phyloP scores from a whole-genome alignment of 2,888 invertebrate genomes.

The Notodonta dromedarius region DNA sequence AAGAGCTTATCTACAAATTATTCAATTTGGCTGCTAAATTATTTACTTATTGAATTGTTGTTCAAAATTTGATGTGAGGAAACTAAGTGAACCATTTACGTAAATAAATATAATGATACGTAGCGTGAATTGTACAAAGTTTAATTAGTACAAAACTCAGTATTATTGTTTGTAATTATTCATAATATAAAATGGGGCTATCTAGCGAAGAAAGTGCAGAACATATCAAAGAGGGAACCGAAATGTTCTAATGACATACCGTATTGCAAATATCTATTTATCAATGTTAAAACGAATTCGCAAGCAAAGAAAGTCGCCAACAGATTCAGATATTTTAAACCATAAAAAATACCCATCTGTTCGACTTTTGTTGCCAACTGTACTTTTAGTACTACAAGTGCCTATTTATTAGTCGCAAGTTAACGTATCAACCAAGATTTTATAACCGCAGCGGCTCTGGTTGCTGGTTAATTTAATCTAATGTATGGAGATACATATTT shows the following conservation, averaged over 20 bases:
- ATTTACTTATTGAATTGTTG: too few species aligned
- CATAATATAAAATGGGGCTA: slow-evolving; percentile 9
- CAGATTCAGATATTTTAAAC: background rate
- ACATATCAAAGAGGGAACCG: slow-evolving; percentile 41
- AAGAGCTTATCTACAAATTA: too few species aligned
- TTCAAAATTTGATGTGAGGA: too few species aligned
- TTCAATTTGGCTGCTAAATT: too few species aligned
- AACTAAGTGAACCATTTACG: background rate
- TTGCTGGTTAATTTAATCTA: too few species aligned
- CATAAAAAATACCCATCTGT: too few species aligned
- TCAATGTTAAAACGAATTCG: slow-evolving; percentile 9
- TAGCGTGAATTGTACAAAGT: slow-evolving; percentile 25
- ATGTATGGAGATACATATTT: too few species aligned
- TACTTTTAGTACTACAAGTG: too few species aligned
- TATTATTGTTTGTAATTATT: slow-evolving; percentile 20
- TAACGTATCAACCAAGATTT: too few species aligned
- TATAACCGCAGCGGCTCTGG: too few species aligned
- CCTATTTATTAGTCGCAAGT: too few species aligned
- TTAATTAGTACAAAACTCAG: slow-evolving; percentile 38
- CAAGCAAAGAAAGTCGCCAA: background rate
- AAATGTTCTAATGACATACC: slow-evolving; percentile 20
- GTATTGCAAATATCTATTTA: slow-evolving; percentile 7
- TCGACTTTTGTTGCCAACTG: too few species aligned
- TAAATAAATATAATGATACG: background rate
- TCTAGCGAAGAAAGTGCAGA: slow-evolving; percentile 8